Conservation (phyloP, 53 echinoderm and acorn worm genomes). For the Echinarachnius parma region DNA sequence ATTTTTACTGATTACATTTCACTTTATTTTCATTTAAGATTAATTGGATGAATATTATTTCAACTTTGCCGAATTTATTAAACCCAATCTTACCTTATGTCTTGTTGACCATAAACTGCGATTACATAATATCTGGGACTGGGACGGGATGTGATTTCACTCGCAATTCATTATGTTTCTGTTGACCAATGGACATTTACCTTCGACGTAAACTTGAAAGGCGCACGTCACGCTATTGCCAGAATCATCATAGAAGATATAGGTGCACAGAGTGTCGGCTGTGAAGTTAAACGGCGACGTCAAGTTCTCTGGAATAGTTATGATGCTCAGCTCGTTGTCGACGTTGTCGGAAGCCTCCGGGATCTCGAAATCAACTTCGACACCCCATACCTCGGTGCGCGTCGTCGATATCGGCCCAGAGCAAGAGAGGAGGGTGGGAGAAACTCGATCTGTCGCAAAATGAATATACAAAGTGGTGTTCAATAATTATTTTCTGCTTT, state of each 20-base stretch:
- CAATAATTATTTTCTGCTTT: too few species aligned
- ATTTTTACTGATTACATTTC: background rate
- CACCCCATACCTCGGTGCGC: constrained; percentile 47
- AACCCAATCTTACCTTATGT: too few species aligned
- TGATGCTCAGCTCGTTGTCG: constrained; percentile 30
- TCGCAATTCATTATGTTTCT: too few species aligned
- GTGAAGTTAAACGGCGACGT: constrained; percentile 64
- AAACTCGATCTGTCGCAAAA: constrained; percentile 49
- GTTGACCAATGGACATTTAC: too few species aligned
- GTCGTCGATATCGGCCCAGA: constrained; percentile 42
- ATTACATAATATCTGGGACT: too few species aligned
- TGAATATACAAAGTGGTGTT: background rate
- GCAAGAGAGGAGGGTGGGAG: constrained; percentile 48
- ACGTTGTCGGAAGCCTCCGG: constrained; percentile 61
- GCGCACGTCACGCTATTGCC: constrained; percentile 42
- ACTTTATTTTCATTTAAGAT: too few species aligned
- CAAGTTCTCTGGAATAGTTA: constrained; percentile 52
- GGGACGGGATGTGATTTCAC: too few species aligned
- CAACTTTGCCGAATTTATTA: too few species aligned
- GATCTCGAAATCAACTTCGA: constrained; percentile 41
- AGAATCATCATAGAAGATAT: constrained; percentile 47
- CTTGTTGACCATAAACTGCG: too few species aligned
- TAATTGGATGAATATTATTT: too few species aligned
- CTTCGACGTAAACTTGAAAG: constrained; percentile 56
- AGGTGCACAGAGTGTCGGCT: constrained; percentile 38